phyloP scores from a whole-genome alignment of 2,888 invertebrate species.

The Eumacrocentrus americanus region DNA sequence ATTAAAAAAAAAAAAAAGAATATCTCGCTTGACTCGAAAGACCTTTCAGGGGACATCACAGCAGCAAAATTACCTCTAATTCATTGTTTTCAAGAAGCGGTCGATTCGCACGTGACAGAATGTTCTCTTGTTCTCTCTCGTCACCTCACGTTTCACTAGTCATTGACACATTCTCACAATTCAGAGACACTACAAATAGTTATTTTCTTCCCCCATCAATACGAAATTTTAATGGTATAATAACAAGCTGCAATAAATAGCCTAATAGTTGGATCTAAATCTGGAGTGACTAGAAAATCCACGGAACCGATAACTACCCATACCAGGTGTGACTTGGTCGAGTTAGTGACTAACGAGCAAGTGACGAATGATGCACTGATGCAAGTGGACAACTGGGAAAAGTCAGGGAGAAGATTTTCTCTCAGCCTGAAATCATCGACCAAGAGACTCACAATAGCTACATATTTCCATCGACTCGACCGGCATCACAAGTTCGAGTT shows the following conservation, averaged over 20 bases:
- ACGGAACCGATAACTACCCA: neutral
- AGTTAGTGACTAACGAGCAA: too few relatives aligned
- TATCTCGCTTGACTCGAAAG: neutral
- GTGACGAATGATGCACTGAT: too few relatives aligned
- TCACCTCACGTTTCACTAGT: too few relatives aligned
- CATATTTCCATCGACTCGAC: conserved; percentile 20
- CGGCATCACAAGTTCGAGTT: conserved; percentile 16
- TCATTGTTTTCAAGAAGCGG: conserved; percentile 2
- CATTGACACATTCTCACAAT: too few relatives aligned
- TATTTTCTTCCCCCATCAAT: too few relatives aligned
- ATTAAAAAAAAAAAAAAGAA: neutral
- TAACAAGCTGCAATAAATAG: too few relatives aligned
- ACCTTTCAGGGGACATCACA: neutral
- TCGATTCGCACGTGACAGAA: conserved; percentile 5
- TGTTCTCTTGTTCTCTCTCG: neutral
- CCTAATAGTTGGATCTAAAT: too few relatives aligned
- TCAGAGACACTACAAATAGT: too few relatives aligned
- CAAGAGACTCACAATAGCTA: conserved; percentile 9
- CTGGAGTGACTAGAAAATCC: neutral
- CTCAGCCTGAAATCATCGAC: conserved; percentile 17
- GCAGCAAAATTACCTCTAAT: neutral
- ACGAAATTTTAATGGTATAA: too few relatives aligned
- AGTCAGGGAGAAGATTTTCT: conserved; percentile 1
- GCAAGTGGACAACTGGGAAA: conserved; percentile 8
- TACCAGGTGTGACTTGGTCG: neutral